Evolutionary conservation across 2,888 invertebrate genomes (phyloP), one percentile per base, ranked within the genome.

Genomic region (Malthinus seriepunctatus): DNA sequence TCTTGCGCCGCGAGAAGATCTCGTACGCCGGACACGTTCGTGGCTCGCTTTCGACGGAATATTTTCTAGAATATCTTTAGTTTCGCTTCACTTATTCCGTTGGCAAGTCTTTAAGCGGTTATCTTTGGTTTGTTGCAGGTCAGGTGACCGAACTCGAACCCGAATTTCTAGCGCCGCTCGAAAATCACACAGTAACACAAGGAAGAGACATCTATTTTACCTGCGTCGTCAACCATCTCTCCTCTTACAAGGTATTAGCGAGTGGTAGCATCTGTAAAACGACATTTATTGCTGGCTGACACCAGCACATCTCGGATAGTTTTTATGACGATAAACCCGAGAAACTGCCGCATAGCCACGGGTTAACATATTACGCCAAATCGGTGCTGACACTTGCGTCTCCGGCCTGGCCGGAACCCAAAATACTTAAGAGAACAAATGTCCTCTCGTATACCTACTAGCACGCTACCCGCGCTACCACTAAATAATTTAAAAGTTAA

Each of bases 201-300:
- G 94, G 95, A 55, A 84, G 94, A 51, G 93, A 95, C 77, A 88
- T 93, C 56, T 88, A 87, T 75, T 93, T 95, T 80, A 93, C 93
- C 49, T 95, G 95, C 76, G 89, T 93, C 69, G 94, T 95, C 74
- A 93, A 93, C 80, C 90, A 94, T 79, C 86, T 95, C 68, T 91
- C 90, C 66, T 84, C 87, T 73, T 93, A 92, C 79, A 89, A 91
- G 87, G 95, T 94, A 83, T 83, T 60, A 57, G 51, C 56, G 52
- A 56, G 50, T 59, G 58, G 57, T 55, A 55, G 59, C 60, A 57
- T 51, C 62, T 58, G 62, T 56, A 55, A 52, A 59, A 48, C 56
- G 55, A 63, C 64, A 63, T 67, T 69, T 69, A 71, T 68, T 67
- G 70, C 60, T 64, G 63, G 67, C 70, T 71, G 70, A 72, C 67